Conservation (phyloP, 2,797 vertebrate genomes). For the Coluber constrictor region DNA sequence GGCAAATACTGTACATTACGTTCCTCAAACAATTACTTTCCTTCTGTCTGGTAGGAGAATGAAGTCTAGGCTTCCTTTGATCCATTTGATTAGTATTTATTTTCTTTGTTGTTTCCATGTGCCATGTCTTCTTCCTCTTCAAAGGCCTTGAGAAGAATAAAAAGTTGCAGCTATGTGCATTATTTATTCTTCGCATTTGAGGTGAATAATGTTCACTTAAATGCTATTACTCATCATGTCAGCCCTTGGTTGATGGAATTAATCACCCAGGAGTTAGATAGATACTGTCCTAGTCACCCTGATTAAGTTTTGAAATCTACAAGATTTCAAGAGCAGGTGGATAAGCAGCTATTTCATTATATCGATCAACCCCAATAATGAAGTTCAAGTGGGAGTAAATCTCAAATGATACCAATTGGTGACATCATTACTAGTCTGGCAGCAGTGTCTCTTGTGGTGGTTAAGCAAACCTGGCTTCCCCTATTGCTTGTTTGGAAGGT, state of each 20-base stretch:
- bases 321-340: not conserved
- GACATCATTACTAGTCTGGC: not conserved
- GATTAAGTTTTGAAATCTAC: not conserved
- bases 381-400: not conserved
- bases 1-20: slow-evolving; percentile 2
- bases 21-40: slow-evolving; percentile 26
- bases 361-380: not conserved
- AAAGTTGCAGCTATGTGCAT: not conserved
- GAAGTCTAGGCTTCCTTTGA: slow-evolving; percentile 18
- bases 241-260: not conserved
- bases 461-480: not conserved
- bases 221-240: not conserved
- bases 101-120: slow-evolving; percentile 4
- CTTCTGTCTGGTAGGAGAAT: slow-evolving; percentile 10
- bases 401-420: not conserved
- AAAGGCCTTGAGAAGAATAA: not conserved
- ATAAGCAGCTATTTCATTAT: not conserved
- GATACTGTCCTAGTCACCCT: not conserved
- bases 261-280: not conserved
- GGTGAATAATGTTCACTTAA: not conserved
- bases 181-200: not conserved
- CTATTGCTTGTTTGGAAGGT: not conserved
- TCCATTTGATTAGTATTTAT: slow-evolving; percentile 19
- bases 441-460: not conserved
- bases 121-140: slow-evolving; percentile 40